These are phyloP conservation scores for Prochilodus magdalenae DNA, from an alignment of 2,113 vertebrate species.

Conservation along the genomic window DNA sequence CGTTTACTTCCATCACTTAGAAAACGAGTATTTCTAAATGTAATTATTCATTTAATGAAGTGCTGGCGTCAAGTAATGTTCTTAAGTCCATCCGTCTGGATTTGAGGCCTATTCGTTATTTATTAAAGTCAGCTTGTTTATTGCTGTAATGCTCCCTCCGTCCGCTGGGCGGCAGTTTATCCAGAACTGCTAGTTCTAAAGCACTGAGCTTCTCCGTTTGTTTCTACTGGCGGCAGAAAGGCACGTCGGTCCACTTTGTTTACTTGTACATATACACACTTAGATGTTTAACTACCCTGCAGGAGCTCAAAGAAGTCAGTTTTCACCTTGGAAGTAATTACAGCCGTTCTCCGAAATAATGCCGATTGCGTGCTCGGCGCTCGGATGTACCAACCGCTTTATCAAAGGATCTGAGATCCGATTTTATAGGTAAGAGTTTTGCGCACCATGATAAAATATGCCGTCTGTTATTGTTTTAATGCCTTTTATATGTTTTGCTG, in stretches of 20 bases:
- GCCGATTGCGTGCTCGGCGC: constrained; percentile 78
- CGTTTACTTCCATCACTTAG: not conserved
- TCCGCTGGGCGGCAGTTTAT: constrained; percentile 14
- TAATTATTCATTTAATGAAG: not conserved
- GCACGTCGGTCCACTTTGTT: not conserved
- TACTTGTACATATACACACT: not conserved
- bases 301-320: not conserved
- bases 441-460: too few relatives aligned
- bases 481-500: too few relatives aligned
- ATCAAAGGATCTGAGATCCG: constrained; percentile 79
- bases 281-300: not conserved
- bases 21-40: not conserved
- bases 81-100: not conserved
- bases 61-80: not conserved
- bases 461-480: too few relatives aligned
- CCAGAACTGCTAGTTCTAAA: not conserved
- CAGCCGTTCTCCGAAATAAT: constrained; percentile 53
- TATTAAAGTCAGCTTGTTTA: not conserved
- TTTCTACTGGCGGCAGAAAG: not conserved
- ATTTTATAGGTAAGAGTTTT: constrained; percentile 75
- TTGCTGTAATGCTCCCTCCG: not conserved
- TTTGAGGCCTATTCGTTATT: not conserved
- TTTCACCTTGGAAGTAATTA: not conserved
- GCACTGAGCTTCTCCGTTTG: not conserved
- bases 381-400: constrained; percentile 78